Conservation (phyloP, 2,113 vertebrate species). For the Thamnaconus septentrionalis region DNA sequence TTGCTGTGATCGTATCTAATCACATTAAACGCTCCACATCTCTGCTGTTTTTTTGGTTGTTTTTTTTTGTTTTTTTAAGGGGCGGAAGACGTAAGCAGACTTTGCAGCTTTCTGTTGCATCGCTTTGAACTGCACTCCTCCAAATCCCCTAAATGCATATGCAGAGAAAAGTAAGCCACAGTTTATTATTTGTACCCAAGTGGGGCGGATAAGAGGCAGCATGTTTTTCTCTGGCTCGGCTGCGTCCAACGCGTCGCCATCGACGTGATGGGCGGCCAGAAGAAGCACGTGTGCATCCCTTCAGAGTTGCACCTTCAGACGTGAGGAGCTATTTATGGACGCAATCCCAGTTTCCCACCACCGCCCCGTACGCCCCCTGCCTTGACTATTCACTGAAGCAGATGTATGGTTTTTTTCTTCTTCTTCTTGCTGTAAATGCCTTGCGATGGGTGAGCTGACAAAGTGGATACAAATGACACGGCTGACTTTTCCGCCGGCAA, state of each 20-base stretch:
- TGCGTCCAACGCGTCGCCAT: conserved; percentile 13
- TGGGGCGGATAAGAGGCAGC: conserved; percentile 26
- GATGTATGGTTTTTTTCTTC: conserved; percentile 10
- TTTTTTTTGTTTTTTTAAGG: background rate
- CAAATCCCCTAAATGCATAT: conserved; percentile 36
- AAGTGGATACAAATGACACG: conserved; percentile 58
- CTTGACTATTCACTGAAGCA: conserved; percentile 16
- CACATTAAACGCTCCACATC: conserved; percentile 15
- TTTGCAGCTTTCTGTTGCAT: conserved; percentile 4
- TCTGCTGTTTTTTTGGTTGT: background rate
- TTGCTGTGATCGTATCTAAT: conserved; percentile 22
- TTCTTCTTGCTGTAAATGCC: conserved; percentile 15
- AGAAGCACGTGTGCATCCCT: conserved; percentile 46
- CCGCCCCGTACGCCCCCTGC: background rate
- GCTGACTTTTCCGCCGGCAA: conserved; percentile 36
- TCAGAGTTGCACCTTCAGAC: conserved; percentile 51
- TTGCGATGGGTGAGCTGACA: conserved; percentile 43
- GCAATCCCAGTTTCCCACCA: conserved; percentile 12
- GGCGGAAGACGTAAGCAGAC: background rate
- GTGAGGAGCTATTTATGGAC: conserved; percentile 42
- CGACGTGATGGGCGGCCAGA: conserved; percentile 51
- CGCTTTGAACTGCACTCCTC: conserved; percentile 9
- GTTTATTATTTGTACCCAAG: conserved; percentile 47
- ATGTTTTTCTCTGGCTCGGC: conserved; percentile 26
- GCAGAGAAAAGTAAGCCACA: conserved; percentile 22